Percentiles rank a stretch among this genome's conserved stretches.
phyloP scores from a whole-genome alignment of 92 coral and sea anemone genomes.

The Galaxea fascicularis region DNA sequence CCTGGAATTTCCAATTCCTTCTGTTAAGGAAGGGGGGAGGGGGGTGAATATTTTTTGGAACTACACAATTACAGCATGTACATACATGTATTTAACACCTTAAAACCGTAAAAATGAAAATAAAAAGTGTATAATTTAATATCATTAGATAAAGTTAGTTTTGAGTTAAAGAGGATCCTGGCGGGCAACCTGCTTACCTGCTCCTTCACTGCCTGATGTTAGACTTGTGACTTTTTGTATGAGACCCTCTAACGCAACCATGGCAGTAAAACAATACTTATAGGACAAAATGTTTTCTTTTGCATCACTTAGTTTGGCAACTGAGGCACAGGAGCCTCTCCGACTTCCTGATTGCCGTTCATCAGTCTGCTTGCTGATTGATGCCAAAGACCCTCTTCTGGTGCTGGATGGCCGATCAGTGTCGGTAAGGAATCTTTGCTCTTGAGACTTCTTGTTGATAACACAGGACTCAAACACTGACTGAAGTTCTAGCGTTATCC shows the following conservation, averaged over 20 bases:
- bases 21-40: too few species aligned
- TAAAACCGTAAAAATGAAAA: too few species aligned
- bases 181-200: not conserved
- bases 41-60: not conserved
- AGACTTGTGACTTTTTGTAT: constrained; percentile 48
- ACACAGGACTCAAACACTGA: constrained; percentile 70
- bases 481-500: constrained; percentile 69
- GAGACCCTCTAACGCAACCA: constrained; percentile 68
- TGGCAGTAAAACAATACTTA: constrained; percentile 72
- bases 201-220: constrained; percentile 9
- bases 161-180: not conserved
- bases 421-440: constrained; percentile 6
- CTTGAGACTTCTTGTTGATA: constrained; percentile 41
- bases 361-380: constrained; percentile 54
- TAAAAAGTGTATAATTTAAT: too few species aligned
- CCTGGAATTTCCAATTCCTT: too few species aligned
- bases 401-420: constrained; percentile 4
- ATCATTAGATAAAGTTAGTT: too few species aligned
- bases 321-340: constrained; percentile 64
- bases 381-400: constrained; percentile 65
- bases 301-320: constrained; percentile 71
- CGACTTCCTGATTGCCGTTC: constrained; percentile 34
- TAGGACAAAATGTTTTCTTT: constrained; percentile 69
- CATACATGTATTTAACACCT: too few species aligned
- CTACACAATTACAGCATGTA: not conserved